Evolutionary conservation across 1,140 invertebrate species (phyloP).

Genomic region (Brachionus rubens): DNA sequence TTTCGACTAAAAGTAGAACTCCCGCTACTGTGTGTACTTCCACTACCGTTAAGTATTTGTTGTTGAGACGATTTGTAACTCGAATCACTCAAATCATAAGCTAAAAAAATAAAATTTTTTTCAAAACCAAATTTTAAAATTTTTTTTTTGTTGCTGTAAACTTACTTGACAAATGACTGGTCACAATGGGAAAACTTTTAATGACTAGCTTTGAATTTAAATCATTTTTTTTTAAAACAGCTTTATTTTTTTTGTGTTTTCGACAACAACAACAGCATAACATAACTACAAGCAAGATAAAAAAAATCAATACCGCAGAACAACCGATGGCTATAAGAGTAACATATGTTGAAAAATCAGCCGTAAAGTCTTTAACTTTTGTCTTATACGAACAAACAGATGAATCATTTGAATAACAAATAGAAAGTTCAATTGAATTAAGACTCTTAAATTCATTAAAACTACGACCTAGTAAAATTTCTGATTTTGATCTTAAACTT

Average conservation of each 20-base stretch:
- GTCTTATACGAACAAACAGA: constrained; percentile 7
- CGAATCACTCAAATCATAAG: constrained; percentile 28
- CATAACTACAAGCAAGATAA: neutral
- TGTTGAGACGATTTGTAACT: constrained; percentile 41
- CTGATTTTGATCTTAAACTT: neutral
- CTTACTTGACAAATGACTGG: constrained; percentile 39
- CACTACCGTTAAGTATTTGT: constrained; percentile 40
- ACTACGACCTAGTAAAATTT: neutral
- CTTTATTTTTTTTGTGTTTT: constrained; percentile 25
- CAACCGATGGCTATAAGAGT: constrained; percentile 37
- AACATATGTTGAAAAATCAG: constrained; percentile 41
- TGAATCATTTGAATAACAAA: constrained; percentile 46
- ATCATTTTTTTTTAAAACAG: neutral
- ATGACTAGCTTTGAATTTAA: constrained; percentile 37
- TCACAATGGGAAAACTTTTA: constrained; percentile 28
- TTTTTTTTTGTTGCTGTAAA: neutral
- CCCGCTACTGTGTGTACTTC: constrained; percentile 9
- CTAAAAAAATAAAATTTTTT: neutral
- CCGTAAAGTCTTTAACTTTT: constrained; percentile 30
- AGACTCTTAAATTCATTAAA: constrained; percentile 30
- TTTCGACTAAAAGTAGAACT: constrained; percentile 27
- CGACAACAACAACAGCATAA: constrained; percentile 45
- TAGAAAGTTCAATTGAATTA: constrained; percentile 17
- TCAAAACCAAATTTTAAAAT: too few species aligned
- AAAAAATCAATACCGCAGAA: constrained; percentile 32